Conservation (phyloP, 2,113 vertebrate genomes). For the Ciconia stormi region DNA sequence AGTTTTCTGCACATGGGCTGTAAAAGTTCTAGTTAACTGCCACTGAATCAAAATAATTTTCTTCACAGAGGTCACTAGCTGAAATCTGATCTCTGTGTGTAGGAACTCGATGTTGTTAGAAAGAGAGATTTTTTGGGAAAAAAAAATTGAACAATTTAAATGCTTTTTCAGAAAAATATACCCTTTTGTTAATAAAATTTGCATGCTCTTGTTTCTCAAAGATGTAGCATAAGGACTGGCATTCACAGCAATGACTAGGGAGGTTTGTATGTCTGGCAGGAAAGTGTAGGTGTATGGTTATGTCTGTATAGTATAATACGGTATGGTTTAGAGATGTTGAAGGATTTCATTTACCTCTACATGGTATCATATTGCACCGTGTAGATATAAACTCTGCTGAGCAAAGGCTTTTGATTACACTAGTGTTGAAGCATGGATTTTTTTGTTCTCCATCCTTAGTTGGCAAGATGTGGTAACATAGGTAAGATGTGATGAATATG, state of each 20-base stretch:
- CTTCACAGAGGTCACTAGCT: accelerated
- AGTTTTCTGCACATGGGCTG: not conserved
- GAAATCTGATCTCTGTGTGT: accelerated
- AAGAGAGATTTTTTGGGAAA: not conserved
- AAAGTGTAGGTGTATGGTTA: not conserved
- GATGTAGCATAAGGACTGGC: not conserved
- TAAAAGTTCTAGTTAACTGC: not conserved
- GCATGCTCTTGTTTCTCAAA: not conserved
- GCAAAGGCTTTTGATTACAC: not conserved
- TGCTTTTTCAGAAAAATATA: not conserved
- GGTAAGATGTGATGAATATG: not conserved
- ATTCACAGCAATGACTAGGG: not conserved
- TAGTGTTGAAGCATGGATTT: not conserved
- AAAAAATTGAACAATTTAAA: not conserved
- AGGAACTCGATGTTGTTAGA: not conserved
- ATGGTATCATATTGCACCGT: accelerated
- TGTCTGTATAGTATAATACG: not conserved
- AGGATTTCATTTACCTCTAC: not conserved
- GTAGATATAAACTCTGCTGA: not conserved
- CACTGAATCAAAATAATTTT: not conserved
- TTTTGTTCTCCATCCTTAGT: not conserved
- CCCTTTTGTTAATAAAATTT: not conserved
- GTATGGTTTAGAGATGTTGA: not conserved
- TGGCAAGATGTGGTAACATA: not conserved
- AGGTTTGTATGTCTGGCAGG: not conserved